Evolutionary conservation across 2,888 invertebrate genomes (phyloP), one percentile per base, ranked within the genome.

Genomic region (Campaea margaritaria): DNA sequence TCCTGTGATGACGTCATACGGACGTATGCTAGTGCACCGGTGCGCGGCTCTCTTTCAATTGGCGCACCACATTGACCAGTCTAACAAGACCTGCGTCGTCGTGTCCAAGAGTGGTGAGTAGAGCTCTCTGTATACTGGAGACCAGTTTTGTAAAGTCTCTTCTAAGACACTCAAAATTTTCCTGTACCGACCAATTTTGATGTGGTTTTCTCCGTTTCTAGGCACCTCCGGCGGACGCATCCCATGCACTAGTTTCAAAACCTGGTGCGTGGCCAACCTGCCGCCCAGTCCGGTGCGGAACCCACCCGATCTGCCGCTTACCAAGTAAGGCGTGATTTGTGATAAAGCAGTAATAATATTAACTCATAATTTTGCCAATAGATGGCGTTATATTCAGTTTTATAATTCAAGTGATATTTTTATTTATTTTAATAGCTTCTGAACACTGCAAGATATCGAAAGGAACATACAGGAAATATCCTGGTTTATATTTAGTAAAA

Each of bases 21-120:
- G 98, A 67, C 95, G 99, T 31, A 98, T 99, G 98, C 89, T 99
- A 73, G 97, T 99, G 0, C 99, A 99, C 85, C 95, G 99, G 34
- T 96, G 97, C 62, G 98, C 99, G 0, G 96, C 98, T 14, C 97
- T 97, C 80, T 99, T 98, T 90, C 98, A 98, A 56, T 95, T 99
- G 93, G 97, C 97, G 55, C 99, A 99, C 85, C 97, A 98, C 79
- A 95, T 98, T 16, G 99, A 99, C 89, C 94, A 96, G 64, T 94
- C 95, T 13, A 97, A 96, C 62, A 95, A 95, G 83, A 94, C 94
- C 73, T 95, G 96, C 53, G 96, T 97, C 53, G 95, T 98, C 53
- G 96, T 97, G 0, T 97, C 97, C 64, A 96, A 97, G 79, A 97
- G 96, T 49, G 92, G 93, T 92, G 13, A 77, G 83, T 95, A 94